A percentile compares a stretch with the other conserved stretches of the same genome.
phyloP scores from a whole-genome alignment of 2,888 invertebrate genomes.

The Orthonychiurus folsomi region DNA sequence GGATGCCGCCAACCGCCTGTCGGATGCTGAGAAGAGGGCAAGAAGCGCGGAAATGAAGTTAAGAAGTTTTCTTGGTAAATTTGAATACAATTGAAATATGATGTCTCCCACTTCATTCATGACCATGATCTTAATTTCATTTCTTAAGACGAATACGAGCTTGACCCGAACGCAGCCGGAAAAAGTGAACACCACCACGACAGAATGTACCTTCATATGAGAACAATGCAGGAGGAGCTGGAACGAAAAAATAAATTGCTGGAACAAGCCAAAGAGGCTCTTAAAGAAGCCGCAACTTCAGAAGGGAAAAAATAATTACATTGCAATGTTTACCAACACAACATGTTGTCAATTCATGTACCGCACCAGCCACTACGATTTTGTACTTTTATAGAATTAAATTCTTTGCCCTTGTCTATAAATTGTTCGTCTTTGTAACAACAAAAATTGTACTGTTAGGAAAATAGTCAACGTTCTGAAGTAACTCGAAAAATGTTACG shows the following conservation, averaged over 20 bases:
- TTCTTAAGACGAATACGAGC: neutral
- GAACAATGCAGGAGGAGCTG: neutral
- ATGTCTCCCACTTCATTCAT: too few relatives aligned
- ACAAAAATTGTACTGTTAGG: too few relatives aligned
- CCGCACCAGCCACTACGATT: too few relatives aligned
- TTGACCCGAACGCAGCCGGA: neutral
- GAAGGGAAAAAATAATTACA: neutral
- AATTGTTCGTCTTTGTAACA: neutral
- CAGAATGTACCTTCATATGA: neutral
- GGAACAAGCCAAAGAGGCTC: conserved; percentile 5
- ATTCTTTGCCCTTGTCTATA: neutral
- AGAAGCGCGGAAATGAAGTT: conserved; percentile 38
- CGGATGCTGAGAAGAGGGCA: conserved; percentile 35
- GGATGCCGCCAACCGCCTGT: conserved; percentile 25
- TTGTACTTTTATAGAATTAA: neutral
- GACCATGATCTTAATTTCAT: too few relatives aligned
- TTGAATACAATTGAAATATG: too few relatives aligned
- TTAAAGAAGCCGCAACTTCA: neutral
- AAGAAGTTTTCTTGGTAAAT: conserved; percentile 27
- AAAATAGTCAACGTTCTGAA: too few relatives aligned
- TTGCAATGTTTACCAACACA: too few relatives aligned
- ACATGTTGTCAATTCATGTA: too few relatives aligned
- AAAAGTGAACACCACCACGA: neutral
- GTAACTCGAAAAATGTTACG: too few relatives aligned
- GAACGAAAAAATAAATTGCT: conserved; percentile 2